Evolutionary conservation across 2,113 vertebrate species (phyloP).

Genomic region (Pyxicephalus adspersus): DNA sequence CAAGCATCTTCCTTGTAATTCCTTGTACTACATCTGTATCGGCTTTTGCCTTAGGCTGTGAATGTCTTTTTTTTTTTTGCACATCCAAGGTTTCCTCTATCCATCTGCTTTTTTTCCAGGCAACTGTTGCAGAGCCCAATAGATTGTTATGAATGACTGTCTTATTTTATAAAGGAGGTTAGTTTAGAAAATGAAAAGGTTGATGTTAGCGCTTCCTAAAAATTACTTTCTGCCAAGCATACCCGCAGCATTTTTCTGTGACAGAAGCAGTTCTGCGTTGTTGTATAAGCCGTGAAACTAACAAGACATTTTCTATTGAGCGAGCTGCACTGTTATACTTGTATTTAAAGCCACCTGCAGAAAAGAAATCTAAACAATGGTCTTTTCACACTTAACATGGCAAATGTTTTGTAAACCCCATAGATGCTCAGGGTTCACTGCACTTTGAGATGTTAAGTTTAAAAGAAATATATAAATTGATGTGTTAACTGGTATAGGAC

Average conservation of each 20-base stretch:
- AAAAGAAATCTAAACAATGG: conserved; percentile 7
- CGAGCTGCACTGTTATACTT: conserved; percentile 5
- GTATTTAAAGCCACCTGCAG: conserved; percentile 11
- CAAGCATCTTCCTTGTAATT: conserved; percentile 74
- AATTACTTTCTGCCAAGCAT: conserved; percentile 59
- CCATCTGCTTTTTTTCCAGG: conserved; percentile 65
- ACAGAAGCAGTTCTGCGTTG: conserved; percentile 53
- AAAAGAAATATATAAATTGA: too few relatives aligned
- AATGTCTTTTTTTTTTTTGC: conserved; percentile 58
- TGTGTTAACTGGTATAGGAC: too few relatives aligned
- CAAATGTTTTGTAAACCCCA: not conserved
- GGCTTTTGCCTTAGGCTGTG: conserved; percentile 83
- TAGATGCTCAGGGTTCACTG: not conserved
- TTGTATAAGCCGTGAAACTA: conserved; percentile 42
- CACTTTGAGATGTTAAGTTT: not conserved
- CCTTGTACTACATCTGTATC: conserved; percentile 90
- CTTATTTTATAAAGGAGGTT: conserved; percentile 15
- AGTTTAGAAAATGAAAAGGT: conserved; percentile 51
- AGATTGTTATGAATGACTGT: conserved; percentile 70
- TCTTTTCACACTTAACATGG: not conserved
- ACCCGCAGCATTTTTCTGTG: conserved; percentile 50
- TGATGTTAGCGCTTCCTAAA: conserved; percentile 59
- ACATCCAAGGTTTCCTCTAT: conserved; percentile 60
- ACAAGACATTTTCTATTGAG: not conserved
- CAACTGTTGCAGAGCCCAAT: conserved; percentile 74